A percentile compares a stretch with the other conserved stretches of the same genome.
phyloP scores from a whole-genome alignment of 2,888 invertebrate species.

The Cylloceria caligata region DNA sequence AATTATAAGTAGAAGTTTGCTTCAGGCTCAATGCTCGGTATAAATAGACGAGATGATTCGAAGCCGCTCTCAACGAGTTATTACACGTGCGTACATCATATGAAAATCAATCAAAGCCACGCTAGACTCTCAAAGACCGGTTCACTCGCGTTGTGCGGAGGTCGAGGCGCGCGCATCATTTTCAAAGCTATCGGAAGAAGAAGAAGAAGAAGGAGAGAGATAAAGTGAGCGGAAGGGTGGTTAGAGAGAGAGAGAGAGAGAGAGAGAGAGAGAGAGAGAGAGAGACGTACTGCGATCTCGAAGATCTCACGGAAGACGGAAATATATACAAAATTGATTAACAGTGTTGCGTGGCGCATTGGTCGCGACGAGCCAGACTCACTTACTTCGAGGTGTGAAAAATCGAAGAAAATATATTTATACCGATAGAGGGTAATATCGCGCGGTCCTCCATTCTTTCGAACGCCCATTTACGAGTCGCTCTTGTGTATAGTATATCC shows the following conservation, averaged over 20 bases:
- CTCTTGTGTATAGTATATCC: neutral
- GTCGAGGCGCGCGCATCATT: constrained; percentile 50
- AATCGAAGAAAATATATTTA: constrained; percentile 47
- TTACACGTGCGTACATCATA: constrained; percentile 64
- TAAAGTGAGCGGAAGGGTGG: constrained; percentile 37
- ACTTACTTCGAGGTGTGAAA: constrained; percentile 52
- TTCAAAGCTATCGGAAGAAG: constrained; percentile 50
- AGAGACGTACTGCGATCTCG: constrained; percentile 62
- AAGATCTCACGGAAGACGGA: constrained; percentile 65
- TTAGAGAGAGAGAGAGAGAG: neutral
- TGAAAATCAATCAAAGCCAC: constrained; percentile 67
- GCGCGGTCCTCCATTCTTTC: constrained; percentile 47
- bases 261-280: constrained; percentile 64
- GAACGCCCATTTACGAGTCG: constrained; percentile 42
- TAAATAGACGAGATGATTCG: constrained; percentile 50
- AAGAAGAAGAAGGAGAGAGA: neutral
- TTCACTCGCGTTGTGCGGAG: constrained; percentile 54
- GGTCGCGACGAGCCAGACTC: constrained; percentile 57
- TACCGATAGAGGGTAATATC: constrained; percentile 63
- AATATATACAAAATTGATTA: constrained; percentile 70
- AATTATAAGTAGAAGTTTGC: constrained; percentile 18
- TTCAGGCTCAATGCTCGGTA: neutral
- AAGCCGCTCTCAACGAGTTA: constrained; percentile 58
- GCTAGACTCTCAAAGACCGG: constrained; percentile 61
- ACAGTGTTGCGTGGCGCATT: constrained; percentile 65